Evolutionary conservation across 2,888 invertebrate genomes (phyloP).

Genomic region (Sinotaia quadrata): DNA sequence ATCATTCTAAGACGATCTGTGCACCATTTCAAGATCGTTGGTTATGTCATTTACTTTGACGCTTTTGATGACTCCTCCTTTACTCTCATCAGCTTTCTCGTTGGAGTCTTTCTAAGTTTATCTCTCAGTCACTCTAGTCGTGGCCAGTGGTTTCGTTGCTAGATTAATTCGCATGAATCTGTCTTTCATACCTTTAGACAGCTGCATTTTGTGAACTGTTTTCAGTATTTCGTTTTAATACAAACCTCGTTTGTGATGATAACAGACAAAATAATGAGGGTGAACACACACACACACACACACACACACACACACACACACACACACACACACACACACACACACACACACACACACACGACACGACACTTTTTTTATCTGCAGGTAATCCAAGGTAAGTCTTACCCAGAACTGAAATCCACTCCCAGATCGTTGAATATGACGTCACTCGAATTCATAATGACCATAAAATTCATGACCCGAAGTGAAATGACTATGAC

Average conservation of each 20-base stretch:
- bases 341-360: not conserved
- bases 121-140: too few species aligned
- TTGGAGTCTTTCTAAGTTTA: too few species aligned
- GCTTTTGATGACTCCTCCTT: too few species aligned
- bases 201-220: too few species aligned
- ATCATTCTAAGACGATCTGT: too few species aligned
- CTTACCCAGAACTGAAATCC: constrained; percentile 1
- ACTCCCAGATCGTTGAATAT: not conserved
- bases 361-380: not conserved
- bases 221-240: not conserved
- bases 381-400: not conserved
- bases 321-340: not conserved
- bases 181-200: too few species aligned
- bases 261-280: not conserved
- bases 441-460: not conserved
- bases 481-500: constrained; percentile 18
- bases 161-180: too few species aligned
- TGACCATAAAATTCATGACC: not conserved
- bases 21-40: too few species aligned
- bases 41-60: too few species aligned
- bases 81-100: too few species aligned
- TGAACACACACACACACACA: not conserved
- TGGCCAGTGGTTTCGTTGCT: too few species aligned
- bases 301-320: constrained; percentile 5
- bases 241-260: not conserved